Percentiles rank a stretch among this genome's conserved stretches.
Evolutionary conservation across 2,888 invertebrate genomes (phyloP).

Genomic region (Lottia scabra): DNA sequence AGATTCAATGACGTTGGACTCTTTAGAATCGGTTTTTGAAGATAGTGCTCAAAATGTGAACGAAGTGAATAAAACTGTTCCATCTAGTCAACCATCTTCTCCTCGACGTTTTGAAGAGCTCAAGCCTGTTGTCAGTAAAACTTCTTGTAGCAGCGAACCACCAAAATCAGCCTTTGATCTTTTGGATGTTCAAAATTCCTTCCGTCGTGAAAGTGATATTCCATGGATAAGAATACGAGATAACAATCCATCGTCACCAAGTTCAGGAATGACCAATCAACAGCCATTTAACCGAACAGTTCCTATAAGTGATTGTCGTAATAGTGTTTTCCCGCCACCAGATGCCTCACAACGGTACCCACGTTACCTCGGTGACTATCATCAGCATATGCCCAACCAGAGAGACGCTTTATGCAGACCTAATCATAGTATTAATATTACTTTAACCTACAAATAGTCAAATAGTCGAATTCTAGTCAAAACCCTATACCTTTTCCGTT

Average conservation of each 20-base stretch:
- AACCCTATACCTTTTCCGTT: too few relatives aligned
- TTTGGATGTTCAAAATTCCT: constrained; percentile 17
- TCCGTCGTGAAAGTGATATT: constrained; percentile 16
- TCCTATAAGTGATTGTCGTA: constrained; percentile 3
- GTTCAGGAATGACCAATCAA: background rate
- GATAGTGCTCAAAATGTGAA: background rate
- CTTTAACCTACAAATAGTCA: constrained; percentile 53
- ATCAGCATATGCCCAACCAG: background rate
- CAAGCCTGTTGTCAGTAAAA: constrained; percentile 31
- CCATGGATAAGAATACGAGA: constrained; percentile 22
- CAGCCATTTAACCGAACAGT: background rate
- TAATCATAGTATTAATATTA: constrained; percentile 62
- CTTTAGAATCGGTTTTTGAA: background rate
- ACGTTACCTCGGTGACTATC: constrained; percentile 19
- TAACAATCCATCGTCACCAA: constrained; percentile 6
- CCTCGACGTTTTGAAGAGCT: constrained; percentile 45
- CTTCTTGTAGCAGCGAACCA: constrained; percentile 4
- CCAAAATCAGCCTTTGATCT: constrained; percentile 28
- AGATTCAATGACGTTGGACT: background rate
- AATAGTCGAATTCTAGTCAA: background rate
- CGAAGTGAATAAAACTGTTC: background rate
- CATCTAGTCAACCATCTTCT: constrained; percentile 9
- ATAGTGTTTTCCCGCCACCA: constrained; percentile 11
- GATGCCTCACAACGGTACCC: constrained; percentile 16
- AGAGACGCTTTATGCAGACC: constrained; percentile 14